Evolutionary conservation across 2,113 vertebrate species (phyloP).

Genomic region (Macheiramphus alcinus): DNA sequence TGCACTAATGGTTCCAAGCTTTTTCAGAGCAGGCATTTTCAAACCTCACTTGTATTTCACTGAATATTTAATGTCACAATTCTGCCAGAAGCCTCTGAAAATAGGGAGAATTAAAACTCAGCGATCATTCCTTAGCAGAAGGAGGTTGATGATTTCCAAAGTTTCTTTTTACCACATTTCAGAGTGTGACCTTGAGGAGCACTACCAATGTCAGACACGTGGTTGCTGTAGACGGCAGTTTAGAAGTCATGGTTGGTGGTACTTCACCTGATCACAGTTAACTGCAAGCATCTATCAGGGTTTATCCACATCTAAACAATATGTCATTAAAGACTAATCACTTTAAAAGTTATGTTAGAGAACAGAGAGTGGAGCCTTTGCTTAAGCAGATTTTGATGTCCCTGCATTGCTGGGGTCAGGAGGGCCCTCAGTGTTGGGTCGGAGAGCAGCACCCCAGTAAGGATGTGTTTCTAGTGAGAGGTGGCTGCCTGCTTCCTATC

Average conservation of each 20-base stretch:
- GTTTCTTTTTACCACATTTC: background rate
- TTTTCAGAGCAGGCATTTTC: constrained; percentile 23
- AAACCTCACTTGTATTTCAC: constrained; percentile 43
- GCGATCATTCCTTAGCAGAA: background rate
- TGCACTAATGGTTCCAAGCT: constrained; percentile 2
- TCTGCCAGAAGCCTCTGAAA: constrained; percentile 46
- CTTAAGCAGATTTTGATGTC: background rate
- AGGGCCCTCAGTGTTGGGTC: background rate
- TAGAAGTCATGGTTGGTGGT: background rate
- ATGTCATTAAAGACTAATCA: background rate
- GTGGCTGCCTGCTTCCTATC: background rate
- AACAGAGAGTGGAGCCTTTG: background rate
- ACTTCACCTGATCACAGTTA: background rate
- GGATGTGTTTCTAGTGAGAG: background rate
- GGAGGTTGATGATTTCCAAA: background rate
- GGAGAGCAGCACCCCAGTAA: background rate
- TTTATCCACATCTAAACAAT: background rate
- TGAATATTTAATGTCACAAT: constrained; percentile 57
- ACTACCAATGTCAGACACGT: background rate
- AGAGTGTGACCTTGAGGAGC: background rate
- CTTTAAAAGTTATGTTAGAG: background rate
- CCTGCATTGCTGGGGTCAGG: background rate
- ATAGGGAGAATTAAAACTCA: background rate
- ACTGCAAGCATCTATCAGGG: background rate
- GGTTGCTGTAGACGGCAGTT: background rate